Percentiles rank a stretch among this genome's conserved stretches.
phyloP scores from a whole-genome alignment of 2,888 invertebrate genomes.

The Pseudoips prasinana region DNA sequence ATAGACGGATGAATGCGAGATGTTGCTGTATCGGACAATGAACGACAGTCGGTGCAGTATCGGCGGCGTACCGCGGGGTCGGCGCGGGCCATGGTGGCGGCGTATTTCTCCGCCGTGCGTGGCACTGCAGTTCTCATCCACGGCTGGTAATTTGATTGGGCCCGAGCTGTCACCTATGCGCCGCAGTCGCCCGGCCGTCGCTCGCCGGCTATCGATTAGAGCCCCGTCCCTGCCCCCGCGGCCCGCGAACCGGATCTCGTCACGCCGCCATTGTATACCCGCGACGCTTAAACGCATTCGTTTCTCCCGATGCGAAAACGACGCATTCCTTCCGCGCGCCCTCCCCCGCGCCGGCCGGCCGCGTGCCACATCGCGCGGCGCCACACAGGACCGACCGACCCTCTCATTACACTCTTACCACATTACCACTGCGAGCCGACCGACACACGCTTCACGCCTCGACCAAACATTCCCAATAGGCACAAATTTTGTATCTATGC shows the following conservation, averaged over 20 bases:
- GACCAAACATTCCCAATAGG: not conserved
- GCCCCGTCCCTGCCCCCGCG: conserved; percentile 67
- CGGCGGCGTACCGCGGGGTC: conserved; percentile 42
- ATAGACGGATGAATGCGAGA: conserved; percentile 43
- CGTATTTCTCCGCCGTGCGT: conserved; percentile 61
- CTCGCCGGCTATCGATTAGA: conserved; percentile 82
- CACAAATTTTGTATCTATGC: no score
- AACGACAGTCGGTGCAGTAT: conserved; percentile 44
- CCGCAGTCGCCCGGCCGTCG: conserved; percentile 80
- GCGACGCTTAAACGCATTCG: conserved; percentile 82
- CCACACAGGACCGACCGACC: conserved; percentile 59
- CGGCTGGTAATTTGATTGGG: conserved; percentile 80
- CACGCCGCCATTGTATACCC: conserved; percentile 82
- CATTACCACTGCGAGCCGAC: conserved; percentile 39
- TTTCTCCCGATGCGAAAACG: conserved; percentile 83
- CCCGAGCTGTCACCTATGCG: conserved; percentile 81
- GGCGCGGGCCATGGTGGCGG: conserved; percentile 38
- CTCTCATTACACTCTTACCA: conserved; percentile 72
- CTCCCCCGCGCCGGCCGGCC: conserved; percentile 58
- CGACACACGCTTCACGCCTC: conserved; percentile 24
- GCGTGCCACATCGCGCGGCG: conserved; percentile 53
- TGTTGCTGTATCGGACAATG: conserved; percentile 50
- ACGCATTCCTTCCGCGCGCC: conserved; percentile 81
- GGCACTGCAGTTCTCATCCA: conserved; percentile 72
- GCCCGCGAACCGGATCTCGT: conserved; percentile 82